Evolutionary conservation across 2,888 invertebrate species (phyloP), one percentile per base, ranked within the genome.

Genomic region (Agonopterix heracliana): DNA sequence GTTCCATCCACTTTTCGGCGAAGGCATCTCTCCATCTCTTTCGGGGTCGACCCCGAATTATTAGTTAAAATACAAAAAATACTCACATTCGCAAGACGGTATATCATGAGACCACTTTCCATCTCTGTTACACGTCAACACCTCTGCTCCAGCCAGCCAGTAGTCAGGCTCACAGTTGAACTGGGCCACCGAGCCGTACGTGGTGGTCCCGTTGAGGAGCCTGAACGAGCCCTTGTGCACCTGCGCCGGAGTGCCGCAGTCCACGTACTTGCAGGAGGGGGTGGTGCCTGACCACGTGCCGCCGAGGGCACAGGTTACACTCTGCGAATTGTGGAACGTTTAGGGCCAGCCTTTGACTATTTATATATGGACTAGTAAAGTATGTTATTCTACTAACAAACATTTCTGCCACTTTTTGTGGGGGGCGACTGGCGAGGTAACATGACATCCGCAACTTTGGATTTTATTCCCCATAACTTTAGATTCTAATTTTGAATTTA

Each of bases 101-200:
- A 94, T 93, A 66, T 94, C 93, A 41, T 94, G 93, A 0, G 94
- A 95, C 96, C 96, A 97, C 71, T 94, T 95, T 9, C 95, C 96
- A 56, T 96, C 96, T 51, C 92, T 90, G 36, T 93, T 94, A 73
- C 97, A 97, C 13, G 90, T 91, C 44, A 95, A 90, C 13, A 89
- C 89, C 44, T 93, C 92, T 1, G 92, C 92, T 0, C 93, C 92
- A n/a, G 91, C 92, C 36, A 97, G 86, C 94, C 96, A 96, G 74
- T 96, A 93, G 76, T 97, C 96, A 12, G 91, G 90, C 45, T 93
- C 92, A 70, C 97, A 97, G 51, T 91, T 90, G 74, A 96, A 97
- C 67, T 93, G 93, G 0, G 94, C 93, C 26, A 93, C 71, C 47
- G 96, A 95, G 1, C 93, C 93, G 38, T 94, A 95, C 0, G 95